Base-by-base conservation (phyloP, 1,140 invertebrate species). In the Diplogasteroides magnus region DNA sequence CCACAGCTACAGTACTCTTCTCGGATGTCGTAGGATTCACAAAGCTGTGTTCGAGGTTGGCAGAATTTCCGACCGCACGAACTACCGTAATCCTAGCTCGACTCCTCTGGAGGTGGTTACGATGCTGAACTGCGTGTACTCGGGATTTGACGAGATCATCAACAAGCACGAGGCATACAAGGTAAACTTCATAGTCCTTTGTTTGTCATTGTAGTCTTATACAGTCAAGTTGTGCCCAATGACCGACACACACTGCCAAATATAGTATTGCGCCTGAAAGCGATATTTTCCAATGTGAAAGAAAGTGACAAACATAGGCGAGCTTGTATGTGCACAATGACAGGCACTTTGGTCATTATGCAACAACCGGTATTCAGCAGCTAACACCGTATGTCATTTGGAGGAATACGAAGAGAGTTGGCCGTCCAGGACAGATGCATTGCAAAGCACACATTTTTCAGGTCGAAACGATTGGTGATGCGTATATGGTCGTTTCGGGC, bases 391-490 rank as follows among this genome's bases (percentile, higher is more conserved):
- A n/a, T n/a, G n/a, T n/a, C n/a, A n/a, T n/a, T n/a, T n/a, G n/a
- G n/a, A n/a, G n/a, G n/a, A n/a, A n/a, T n/a, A n/a, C n/a, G n/a
- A n/a, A n/a, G n/a, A n/a, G n/a, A n/a, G 3, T 15, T 67, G n/a
- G n/a, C n/a, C n/a, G n/a, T n/a, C n/a, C n/a, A n/a, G n/a, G n/a
- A n/a, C n/a, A n/a, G n/a, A n/a, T n/a, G n/a, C n/a, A n/a, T n/a
- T n/a, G n/a, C n/a, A n/a, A n/a, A n/a, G 13, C 3, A 0, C 19
- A 13, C 2, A 13, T 26, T 11, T 62, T 77, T 48, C 75, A 94
- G 91, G 92, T 97, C 3, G 94, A 97, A 85, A 97, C 94, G 0
- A 96, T 97, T 76, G 93, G 94, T 0, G 93, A 95, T 82, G 93
- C 93, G 0, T 96, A 97, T 80, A 96, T 97, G 93, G 92, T 95